Base-by-base conservation (phyloP, 2,797 vertebrate species). In the Pangasius sanitwongsei region DNA sequence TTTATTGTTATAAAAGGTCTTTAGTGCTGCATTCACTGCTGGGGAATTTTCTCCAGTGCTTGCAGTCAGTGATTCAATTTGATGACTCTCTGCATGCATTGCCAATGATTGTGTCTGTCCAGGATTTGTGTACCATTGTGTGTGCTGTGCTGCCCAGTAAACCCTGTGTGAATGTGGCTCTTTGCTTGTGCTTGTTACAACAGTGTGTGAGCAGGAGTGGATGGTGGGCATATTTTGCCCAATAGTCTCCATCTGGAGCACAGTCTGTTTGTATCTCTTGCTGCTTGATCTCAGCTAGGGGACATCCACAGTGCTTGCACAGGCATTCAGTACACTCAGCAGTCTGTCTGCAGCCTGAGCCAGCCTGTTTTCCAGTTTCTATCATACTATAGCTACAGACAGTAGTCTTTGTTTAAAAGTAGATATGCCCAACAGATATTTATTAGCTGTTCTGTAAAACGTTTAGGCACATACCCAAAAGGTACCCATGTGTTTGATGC, bases 161-260 rank as follows among this genome's bases (percentile, higher is more conserved):
- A 23, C 16, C 44, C 83, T 84, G 75, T 87, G 65, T 90, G 81
- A 89, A 25, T 87, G 70, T 80, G 34, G 74, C n/a, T 88, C n/a
- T 89, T 50, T 87, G 65, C 18, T 65, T 74, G 20, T 83, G 77
- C 25, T 20, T 82, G 53, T 67, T 44, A 44, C 6, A 44, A 44
- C 44, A 44, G 74, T 90, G 77, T 69, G 50, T 90, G 87, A 78
- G 34, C 84, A 83, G 31, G 63, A 65, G 57, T 65, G 48, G 57
- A 31, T 41, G 25, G 61, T 57, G 59, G 86, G 78, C 61, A 84
- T 69, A 34, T 89, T 65, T 65, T 86, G 7, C 86, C 3, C 53
- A 78, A 31, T 41, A 8, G 34, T 75, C 48, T 61, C 72, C 86
- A 69, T 75, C 59, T 89, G 81, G 74, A 87, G 37, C 48, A 85